Evolutionary conservation across 2,888 invertebrate genomes (phyloP).

Genomic region (Thymelicus sylvestris): DNA sequence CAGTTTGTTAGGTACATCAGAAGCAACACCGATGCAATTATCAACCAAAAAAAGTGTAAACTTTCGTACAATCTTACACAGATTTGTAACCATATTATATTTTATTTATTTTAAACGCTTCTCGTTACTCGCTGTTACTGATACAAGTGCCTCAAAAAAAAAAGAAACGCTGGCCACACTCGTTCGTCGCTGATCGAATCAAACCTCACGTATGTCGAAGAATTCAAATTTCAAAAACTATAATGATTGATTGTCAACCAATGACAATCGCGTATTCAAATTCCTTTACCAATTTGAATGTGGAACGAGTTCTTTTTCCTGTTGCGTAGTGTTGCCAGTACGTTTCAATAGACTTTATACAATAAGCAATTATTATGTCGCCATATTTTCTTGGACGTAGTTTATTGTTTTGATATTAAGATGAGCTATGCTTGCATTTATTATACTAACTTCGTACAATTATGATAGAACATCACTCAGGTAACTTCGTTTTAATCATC

Average conservation of each 20-base stretch:
- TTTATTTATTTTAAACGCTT: neutral
- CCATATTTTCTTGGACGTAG: conserved; percentile 53
- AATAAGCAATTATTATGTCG: conserved; percentile 67
- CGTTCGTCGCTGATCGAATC: conserved; percentile 65
- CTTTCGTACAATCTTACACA: no score
- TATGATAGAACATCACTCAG: no score
- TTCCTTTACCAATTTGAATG: conserved; percentile 77
- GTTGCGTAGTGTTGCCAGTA: conserved; percentile 64
- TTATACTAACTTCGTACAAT: no score
- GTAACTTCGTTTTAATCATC: no score
- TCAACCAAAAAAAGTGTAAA: no score
- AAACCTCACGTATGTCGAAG: conserved; percentile 68
- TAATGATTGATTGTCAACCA: conserved; percentile 83
- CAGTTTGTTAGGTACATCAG: no score
- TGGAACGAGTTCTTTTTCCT: conserved; percentile 78
- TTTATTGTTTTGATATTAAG: conserved; percentile 23
- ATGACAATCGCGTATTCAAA: conserved; percentile 81
- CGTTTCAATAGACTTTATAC: conserved; percentile 66
- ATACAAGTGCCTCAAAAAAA: conserved; percentile 34
- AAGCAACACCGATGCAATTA: no score
- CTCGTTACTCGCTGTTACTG: conserved; percentile 37
- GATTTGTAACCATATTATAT: no score
- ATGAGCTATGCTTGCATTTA: conserved; percentile 2
- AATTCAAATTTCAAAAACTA: conserved; percentile 80
- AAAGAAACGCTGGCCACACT: conserved; percentile 58